Percentiles rank a stretch among this genome's conserved stretches.
These are phyloP conservation scores for Corythaixoides concolor DNA, from an alignment of 2,113 vertebrate species.

Conservation along the genomic window DNA sequence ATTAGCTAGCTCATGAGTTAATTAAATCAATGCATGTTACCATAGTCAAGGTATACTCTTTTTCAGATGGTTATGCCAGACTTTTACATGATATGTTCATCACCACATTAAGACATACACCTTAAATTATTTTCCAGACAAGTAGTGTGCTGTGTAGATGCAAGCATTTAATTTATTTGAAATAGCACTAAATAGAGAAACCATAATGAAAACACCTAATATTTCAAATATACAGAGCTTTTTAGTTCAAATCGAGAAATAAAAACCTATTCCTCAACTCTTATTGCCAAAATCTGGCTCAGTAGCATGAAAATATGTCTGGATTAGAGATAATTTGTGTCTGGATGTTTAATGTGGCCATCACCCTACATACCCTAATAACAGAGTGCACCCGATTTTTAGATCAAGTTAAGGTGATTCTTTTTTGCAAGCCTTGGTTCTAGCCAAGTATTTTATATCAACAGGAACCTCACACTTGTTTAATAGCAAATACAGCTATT, in stretches of 20 bases:
- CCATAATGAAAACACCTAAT: background rate
- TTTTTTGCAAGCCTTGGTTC: background rate
- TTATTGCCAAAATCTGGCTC: background rate
- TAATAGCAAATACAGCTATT: background rate
- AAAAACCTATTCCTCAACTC: background rate
- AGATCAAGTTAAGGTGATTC: background rate
- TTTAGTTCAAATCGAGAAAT: background rate
- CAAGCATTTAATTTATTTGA: background rate
- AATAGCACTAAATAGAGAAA: background rate
- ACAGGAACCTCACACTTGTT: background rate
- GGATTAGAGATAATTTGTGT: background rate
- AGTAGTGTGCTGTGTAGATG: background rate
- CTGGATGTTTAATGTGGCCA: background rate
- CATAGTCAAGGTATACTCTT: background rate
- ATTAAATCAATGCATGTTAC: background rate
- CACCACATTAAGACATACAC: background rate
- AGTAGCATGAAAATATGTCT: background rate
- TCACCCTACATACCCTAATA: background rate
- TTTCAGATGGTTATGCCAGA: background rate
- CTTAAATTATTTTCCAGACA: background rate
- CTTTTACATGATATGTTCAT: background rate
- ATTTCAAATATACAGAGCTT: background rate
- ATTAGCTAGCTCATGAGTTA: background rate
- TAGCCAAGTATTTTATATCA: background rate
- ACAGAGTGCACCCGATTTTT: background rate